Evolutionary conservation across 2,113 vertebrate species (phyloP).

Genomic region (Tursiops truncatus): DNA sequence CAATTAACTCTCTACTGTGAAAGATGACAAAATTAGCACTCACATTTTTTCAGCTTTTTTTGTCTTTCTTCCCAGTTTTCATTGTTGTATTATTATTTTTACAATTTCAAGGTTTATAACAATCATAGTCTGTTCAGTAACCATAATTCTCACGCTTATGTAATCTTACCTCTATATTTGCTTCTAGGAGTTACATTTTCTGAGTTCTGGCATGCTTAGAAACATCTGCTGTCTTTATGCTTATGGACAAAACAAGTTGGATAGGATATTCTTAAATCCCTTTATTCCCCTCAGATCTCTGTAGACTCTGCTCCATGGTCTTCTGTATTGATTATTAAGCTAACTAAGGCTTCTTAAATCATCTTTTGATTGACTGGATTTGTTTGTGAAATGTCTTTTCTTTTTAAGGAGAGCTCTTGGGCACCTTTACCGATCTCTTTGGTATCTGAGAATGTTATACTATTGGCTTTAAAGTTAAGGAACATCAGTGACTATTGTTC

Average conservation of each 20-base stretch:
- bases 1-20: background rate
- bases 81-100: background rate
- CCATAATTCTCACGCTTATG: background rate
- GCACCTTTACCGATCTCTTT: background rate
- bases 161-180: slow-evolving; percentile 13
- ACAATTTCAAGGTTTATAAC: background rate
- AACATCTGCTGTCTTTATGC: background rate
- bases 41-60: background rate
- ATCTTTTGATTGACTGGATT: background rate
- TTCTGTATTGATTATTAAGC: background rate
- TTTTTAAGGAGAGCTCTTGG: background rate
- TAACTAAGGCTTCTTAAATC: background rate
- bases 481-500: background rate
- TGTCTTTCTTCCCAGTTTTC: background rate
- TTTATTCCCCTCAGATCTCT: background rate
- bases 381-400: background rate
- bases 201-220: background rate
- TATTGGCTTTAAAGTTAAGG: background rate
- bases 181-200: background rate
- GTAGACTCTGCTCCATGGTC: background rate
- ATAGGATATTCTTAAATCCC: background rate
- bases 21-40: background rate
- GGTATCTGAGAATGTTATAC: background rate
- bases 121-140: background rate
- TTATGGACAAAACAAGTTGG: background rate